These are phyloP conservation scores for Hecatera dysodea DNA, from an alignment of 2,888 invertebrate genomes.

Conservation along the genomic window DNA sequence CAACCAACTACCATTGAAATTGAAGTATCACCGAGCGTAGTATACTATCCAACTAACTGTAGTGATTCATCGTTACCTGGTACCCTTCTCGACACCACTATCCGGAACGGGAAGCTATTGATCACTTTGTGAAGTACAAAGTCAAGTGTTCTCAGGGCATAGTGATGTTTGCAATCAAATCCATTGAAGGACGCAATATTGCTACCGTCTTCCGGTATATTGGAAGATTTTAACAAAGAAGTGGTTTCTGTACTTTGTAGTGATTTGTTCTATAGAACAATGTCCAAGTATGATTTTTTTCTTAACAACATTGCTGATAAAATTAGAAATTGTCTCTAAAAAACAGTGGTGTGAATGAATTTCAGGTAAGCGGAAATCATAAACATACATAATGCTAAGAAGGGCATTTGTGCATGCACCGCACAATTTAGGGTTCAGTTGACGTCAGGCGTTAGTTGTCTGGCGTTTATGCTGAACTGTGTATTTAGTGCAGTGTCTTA, in stretches of 20 bases:
- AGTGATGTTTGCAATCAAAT: constrained; percentile 23
- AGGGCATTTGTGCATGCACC: no score
- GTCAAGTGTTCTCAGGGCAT: background rate
- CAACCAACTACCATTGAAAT: background rate
- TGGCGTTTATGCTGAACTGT: no score
- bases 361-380: no score
- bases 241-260: background rate
- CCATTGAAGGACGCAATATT: constrained; percentile 9
- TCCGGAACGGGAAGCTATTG: background rate
- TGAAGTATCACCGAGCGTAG: constrained; percentile 8
- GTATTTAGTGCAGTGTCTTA: no score
- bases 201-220: background rate
- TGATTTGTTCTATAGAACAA: no score
- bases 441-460: no score
- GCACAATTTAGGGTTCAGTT: no score
- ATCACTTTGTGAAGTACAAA: constrained; percentile 12
- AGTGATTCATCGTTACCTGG: constrained; percentile 3
- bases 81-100: background rate
- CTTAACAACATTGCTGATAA: no score
- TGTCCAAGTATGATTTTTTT: no score
- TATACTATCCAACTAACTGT: background rate
- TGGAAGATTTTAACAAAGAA: background rate
- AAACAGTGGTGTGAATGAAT: no score
- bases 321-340: no score
- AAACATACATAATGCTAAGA: no score